Evolutionary conservation across 2,888 invertebrate species (phyloP), one percentile per base, ranked within the genome.

Genomic region (Mesorhabditis spiculigera): DNA sequence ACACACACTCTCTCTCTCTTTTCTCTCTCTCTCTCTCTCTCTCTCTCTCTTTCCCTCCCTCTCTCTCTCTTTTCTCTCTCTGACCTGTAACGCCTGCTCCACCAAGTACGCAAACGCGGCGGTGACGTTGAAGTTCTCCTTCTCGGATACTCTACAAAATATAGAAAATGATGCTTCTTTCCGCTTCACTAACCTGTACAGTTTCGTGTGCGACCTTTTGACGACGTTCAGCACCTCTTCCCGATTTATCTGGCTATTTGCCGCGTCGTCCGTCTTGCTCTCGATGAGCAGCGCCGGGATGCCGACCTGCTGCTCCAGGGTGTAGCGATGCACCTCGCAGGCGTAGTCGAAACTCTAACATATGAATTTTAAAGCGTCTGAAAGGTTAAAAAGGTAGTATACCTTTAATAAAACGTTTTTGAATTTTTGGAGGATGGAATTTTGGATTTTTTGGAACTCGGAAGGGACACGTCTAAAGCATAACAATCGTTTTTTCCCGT

Each of bases 71-170:
- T 50, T 50, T 1, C n/a, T 13, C 58, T 50, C n/a, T 50, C 58
- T 50, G 10, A 50, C 58, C 8, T 50, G 58, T n/a, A 50, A 50
- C 58, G 58, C 58, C 58, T 50, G 58, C n/a, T 50, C 58, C 10
- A 50, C 58, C 58, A 50, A 50, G 58, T 50, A 50, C 1, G 58
- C 58, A 3, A 50, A 50, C 8, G 58, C 58, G 58, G 58, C 58
- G 10, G 58, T 50, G 8, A 50, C 58, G n/a, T 50, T 50, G 58
- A 50, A 50, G 58, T 50, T 50, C n/a, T 50, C 58, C 58, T 50
- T 50, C 58, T 50, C 58, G 58, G 58, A 50, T 50, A 50, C 58
- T n/a, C 58, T 50, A 50, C 10, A 50, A 10, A 13, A 50, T 10
- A 50, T 50, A 6, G 8, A 50, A 50, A 50, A 50, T 50, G 13